Base-by-base conservation (phyloP, 2,113 vertebrate species). In the Brienomyrus longianalis region DNA sequence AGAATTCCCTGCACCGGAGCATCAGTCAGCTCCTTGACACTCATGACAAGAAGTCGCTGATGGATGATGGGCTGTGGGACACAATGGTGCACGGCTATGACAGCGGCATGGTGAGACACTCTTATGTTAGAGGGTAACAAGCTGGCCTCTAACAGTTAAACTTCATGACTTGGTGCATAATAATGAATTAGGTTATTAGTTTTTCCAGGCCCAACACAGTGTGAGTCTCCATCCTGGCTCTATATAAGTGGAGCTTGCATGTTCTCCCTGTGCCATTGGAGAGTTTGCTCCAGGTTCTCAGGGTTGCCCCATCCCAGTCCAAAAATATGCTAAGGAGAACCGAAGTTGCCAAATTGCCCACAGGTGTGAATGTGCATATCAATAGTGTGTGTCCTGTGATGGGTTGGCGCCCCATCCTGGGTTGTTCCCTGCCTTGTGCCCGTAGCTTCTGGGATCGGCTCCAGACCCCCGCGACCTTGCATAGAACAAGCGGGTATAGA, bases 21-120 rank as follows among this genome's bases (percentile, higher is more conserved):
- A 95, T 97, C 93, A 99, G 98, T 91, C 98, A 99, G 91, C 93
- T 98, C 91, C 95, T 98, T 17, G 91, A 94, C 85, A 90, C 94
- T 27, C 95, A 94, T 0, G 97, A 98, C 90, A 97, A 96, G 90
- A 98, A 98, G 91, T 94, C 95, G 2, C 83, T 96, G 56, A 88
- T 88, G 0, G 96, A 95, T 0, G 95, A 97, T 0, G 93, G 96
- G 0, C 94, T 89, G 5, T 99, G 98, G 98, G 97, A 98, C 89
- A 94, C 97, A 0, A 94, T 97, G 87, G 86, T 97, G 88, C 96
- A 95, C 9, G 97, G 96, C n/a, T 98, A 98, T 17, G 96, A 96
- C 89, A 94, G 95, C 0, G 92, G 97, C 89, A 95, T 98, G 98
- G 98, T 99, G 95, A 98, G 97, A 92, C 51, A 9, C 50, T 43